Percentiles rank a stretch among this genome's conserved stretches.
phyloP scores from a whole-genome alignment of 2,888 invertebrate genomes.

The Lasioglossum lativentre region DNA sequence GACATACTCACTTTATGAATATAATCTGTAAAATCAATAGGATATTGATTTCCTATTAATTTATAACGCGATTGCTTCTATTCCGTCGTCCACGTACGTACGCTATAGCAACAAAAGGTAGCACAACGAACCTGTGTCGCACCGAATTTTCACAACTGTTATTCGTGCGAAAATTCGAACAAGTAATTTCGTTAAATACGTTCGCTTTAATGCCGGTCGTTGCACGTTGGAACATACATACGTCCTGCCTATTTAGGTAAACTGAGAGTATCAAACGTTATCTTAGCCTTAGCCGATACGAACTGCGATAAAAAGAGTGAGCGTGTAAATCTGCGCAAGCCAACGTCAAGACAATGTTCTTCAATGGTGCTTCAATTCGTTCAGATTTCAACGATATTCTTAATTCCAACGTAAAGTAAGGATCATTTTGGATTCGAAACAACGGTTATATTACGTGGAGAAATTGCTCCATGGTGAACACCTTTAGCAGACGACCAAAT shows the following conservation, averaged over 20 bases:
- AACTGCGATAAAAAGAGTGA: not conserved
- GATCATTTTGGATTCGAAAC: not conserved
- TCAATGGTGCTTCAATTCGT: not conserved
- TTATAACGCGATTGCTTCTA: not conserved
- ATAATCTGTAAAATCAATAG: slow-evolving; percentile 78
- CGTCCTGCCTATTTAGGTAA: slow-evolving; percentile 59
- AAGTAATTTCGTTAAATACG: not conserved
- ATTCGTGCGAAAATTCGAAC: not conserved
- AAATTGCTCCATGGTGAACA: not conserved
- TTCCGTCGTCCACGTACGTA: not conserved
- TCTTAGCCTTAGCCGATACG: slow-evolving; percentile 19
- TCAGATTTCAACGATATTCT: not conserved
- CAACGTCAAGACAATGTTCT: not conserved
- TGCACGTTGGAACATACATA: slow-evolving; percentile 29
- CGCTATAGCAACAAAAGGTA: not conserved
- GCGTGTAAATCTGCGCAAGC: not conserved
- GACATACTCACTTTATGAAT: slow-evolving; percentile 87
- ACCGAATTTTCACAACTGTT: not conserved
- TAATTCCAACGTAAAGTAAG: not conserved
- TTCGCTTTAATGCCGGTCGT: slow-evolving; percentile 22
- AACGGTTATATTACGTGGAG: not conserved
- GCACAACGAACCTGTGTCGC: not conserved
- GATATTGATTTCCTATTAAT: not conserved
- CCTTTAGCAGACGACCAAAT: not conserved
- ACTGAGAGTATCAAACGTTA: slow-evolving; percentile 57